Percentiles rank a stretch among this genome's conserved stretches.
Conservation (phyloP, 2,113 vertebrate genomes). For the Hydrochoerus hydrochaeris region DNA sequence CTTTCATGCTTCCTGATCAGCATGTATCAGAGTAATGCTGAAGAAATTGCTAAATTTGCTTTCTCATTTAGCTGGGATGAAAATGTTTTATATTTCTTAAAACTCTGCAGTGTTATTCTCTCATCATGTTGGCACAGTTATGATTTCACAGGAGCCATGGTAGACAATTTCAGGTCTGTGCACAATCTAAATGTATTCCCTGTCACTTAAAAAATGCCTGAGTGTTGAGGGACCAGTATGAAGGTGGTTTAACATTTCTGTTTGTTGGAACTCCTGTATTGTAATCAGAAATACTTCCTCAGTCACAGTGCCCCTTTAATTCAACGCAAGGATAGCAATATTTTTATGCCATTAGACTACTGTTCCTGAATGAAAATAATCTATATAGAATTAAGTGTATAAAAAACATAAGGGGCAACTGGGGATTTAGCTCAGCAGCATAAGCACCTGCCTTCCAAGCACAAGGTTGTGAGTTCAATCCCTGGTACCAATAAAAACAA, state of each 20-base stretch:
- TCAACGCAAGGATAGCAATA: background rate
- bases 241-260: background rate
- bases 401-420: background rate
- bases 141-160: slow-evolving; percentile 35
- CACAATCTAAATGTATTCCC: background rate
- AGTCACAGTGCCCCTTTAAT: background rate
- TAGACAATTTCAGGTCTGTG: background rate
- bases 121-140: background rate
- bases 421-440: too few relatives aligned
- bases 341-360: background rate
- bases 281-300: slow-evolving; percentile 19
- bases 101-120: background rate
- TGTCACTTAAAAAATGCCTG: background rate
- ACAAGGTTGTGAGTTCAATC: too few relatives aligned
- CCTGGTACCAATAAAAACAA: too few relatives aligned
- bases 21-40: slow-evolving; percentile 56
- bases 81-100: background rate
- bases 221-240: background rate
- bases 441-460: too few relatives aligned
- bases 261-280: background rate
- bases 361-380: slow-evolving; percentile 16
- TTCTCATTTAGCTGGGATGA: slow-evolving; percentile 46
- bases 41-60: slow-evolving; percentile 20
- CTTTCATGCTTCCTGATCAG: slow-evolving; percentile 56
- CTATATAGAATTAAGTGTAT: background rate